phyloP scores from a whole-genome alignment of 2,888 invertebrate genomes.

The Latrodectus elegans region DNA sequence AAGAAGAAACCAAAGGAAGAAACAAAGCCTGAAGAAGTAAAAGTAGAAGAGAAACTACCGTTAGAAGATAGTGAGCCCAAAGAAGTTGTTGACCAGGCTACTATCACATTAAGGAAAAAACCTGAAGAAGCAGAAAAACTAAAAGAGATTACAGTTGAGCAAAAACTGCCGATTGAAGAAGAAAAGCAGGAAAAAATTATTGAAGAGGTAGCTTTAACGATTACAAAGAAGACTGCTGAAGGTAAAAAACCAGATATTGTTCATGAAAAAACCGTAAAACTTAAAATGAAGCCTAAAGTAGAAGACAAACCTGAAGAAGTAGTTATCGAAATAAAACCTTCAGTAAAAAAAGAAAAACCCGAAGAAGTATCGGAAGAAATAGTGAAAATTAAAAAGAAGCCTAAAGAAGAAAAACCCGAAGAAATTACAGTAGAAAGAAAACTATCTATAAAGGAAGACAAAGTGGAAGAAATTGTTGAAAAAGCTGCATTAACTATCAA shows the following conservation, averaged over 20 bases:
- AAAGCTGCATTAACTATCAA: conserved; percentile 47
- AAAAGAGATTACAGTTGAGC: background rate
- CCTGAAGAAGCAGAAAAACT: conserved; percentile 7
- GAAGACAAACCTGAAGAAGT: conserved; percentile 71
- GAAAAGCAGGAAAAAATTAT: conserved; percentile 6
- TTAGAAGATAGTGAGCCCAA: conserved; percentile 13
- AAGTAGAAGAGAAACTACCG: background rate
- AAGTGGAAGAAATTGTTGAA: conserved; percentile 30
- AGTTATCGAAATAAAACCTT: conserved; percentile 33
- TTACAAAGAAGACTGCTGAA: conserved; percentile 79
- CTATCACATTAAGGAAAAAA: conserved; percentile 15
- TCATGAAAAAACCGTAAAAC: conserved; percentile 75
- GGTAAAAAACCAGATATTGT: conserved; percentile 71
- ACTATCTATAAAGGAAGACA: conserved; percentile 8
- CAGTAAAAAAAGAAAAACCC: conserved; percentile 1
- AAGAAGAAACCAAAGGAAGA: conserved; percentile 53
- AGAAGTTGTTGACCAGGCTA: conserved; percentile 9
- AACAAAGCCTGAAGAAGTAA: conserved; percentile 24
- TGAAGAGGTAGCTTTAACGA: conserved; percentile 72
- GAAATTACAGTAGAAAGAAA: conserved; percentile 10
- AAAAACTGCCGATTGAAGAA: background rate
- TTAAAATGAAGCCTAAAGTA: conserved; percentile 79
- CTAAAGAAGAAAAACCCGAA: conserved; percentile 25
- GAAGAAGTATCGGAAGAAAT: background rate
- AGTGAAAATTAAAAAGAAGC: conserved; percentile 53